Conservation (phyloP, 2,888 invertebrate species). For the Boloria selene region DNA sequence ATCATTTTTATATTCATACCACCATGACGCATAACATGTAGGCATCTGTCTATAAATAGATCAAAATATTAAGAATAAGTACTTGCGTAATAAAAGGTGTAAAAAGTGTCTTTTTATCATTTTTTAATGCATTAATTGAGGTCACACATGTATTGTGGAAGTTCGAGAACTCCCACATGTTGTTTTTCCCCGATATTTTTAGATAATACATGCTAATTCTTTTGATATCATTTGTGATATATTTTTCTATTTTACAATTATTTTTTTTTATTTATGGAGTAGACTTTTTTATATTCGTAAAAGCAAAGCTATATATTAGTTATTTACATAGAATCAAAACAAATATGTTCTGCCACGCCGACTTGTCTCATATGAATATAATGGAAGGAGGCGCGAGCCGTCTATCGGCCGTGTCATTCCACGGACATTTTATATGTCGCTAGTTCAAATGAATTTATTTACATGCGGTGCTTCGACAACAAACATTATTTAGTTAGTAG, state of each 20-base stretch:
- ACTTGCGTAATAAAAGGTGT: constrained; percentile 33
- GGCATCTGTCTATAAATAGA: constrained; percentile 12
- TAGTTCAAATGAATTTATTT: constrained; percentile 20
- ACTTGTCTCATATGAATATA: constrained; percentile 75
- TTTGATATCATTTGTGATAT: not conserved
- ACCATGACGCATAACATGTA: constrained; percentile 17
- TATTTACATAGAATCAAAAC: constrained; percentile 37
- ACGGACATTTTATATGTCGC: constrained; percentile 41
- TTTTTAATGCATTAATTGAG: constrained; percentile 26
- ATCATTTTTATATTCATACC: constrained; percentile 24
- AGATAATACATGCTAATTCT: not conserved
- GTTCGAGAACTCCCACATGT: constrained; percentile 42
- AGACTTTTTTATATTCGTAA: not conserved
- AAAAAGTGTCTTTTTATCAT: constrained; percentile 31
- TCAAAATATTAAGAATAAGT: constrained; percentile 1
- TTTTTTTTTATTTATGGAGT: not conserved
- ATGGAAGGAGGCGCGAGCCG: constrained; percentile 66
- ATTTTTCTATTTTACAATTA: not conserved
- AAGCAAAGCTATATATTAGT: not conserved
- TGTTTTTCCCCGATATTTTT: constrained; percentile 12
- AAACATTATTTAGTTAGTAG: constrained; percentile 9
- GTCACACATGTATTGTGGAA: constrained; percentile 34
- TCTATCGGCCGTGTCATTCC: constrained; percentile 57
- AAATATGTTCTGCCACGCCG: constrained; percentile 47
- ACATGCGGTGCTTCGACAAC: constrained; percentile 4